phyloP scores from a whole-genome alignment of 2,113 vertebrate species.

The Vulpes vulpes region DNA sequence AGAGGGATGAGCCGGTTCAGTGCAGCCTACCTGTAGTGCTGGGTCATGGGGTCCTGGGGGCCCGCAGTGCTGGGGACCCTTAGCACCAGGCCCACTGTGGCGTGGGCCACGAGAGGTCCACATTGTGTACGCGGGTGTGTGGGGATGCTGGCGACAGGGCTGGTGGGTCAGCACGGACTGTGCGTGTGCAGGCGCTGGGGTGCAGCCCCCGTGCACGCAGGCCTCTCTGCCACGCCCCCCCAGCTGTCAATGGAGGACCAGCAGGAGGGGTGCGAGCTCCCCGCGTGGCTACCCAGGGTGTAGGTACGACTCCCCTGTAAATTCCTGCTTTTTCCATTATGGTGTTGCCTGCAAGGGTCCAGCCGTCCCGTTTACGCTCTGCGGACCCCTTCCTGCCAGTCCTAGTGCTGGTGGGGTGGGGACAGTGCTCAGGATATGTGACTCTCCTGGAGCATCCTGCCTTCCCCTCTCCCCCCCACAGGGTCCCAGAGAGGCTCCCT shows the following conservation, averaged over 20 bases:
- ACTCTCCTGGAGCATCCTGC: accelerated
- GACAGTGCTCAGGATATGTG: accelerated
- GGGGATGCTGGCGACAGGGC: too few species aligned
- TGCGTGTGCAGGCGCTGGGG: too few species aligned
- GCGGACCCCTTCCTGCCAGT: accelerated
- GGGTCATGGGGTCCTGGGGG: neutral
- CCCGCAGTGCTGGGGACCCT: neutral
- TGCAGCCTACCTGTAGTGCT: accelerated
- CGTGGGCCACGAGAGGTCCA: too few species aligned
- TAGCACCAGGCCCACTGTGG: too few species aligned
- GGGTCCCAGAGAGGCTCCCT: neutral
- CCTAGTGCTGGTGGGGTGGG: neutral
- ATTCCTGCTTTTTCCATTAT: too few species aligned
- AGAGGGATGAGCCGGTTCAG: neutral
- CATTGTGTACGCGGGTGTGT: too few species aligned
- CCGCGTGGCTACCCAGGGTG: neutral
- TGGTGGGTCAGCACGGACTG: too few species aligned
- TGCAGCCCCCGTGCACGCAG: too few species aligned
- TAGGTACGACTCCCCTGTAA: accelerated
- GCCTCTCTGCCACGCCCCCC: too few species aligned
- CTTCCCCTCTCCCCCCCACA: neutral
- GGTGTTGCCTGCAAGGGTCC: accelerated
- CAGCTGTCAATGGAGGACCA: neutral
- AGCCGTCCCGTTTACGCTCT: accelerated
- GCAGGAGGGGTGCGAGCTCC: too few species aligned